Percentiles rank a stretch among this genome's conserved stretches.
Evolutionary conservation across 2,888 invertebrate species (phyloP).

Genomic region (Heteropelma amictum): DNA sequence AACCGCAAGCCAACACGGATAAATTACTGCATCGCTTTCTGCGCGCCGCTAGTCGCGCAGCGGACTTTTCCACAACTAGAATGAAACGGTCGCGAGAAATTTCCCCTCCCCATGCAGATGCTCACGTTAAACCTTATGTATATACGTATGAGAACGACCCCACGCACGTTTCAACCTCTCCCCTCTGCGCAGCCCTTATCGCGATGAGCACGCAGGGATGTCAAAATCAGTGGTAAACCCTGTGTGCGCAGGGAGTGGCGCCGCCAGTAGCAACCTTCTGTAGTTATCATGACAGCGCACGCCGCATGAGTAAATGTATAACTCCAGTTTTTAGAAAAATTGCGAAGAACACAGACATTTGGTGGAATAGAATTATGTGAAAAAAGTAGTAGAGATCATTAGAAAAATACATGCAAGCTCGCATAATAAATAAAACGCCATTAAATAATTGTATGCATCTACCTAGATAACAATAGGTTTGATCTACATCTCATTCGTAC

Average conservation of each 20-base stretch:
- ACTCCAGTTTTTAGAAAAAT: not conserved
- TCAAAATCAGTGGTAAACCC: conserved; percentile 57
- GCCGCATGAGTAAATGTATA: not conserved
- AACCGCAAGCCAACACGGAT: conserved; percentile 72
- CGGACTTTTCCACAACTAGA: conserved; percentile 70
- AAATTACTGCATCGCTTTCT: conserved; percentile 73
- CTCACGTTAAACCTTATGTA: not conserved
- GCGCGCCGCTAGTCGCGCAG: conserved; percentile 74
- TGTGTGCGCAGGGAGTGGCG: not conserved
- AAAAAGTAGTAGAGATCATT: no score
- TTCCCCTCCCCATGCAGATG: conserved; percentile 6
- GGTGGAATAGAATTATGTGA: no score
- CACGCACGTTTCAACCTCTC: conserved; percentile 54
- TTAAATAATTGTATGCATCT: not conserved
- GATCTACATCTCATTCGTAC: not conserved
- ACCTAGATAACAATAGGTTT: not conserved
- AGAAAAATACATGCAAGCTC: no score
- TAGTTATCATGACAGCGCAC: not conserved
- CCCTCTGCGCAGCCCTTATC: conserved; percentile 52
- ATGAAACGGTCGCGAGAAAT: conserved; percentile 46
- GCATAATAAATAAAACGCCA: no score
- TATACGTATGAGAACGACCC: conserved; percentile 8
- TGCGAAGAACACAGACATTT: not conserved
- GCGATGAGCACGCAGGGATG: conserved; percentile 59
- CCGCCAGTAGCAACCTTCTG: conserved; percentile 4